Conservation (phyloP, 92 coral and sea anemone genomes). For the Umimayanthus chanpuru region DNA sequence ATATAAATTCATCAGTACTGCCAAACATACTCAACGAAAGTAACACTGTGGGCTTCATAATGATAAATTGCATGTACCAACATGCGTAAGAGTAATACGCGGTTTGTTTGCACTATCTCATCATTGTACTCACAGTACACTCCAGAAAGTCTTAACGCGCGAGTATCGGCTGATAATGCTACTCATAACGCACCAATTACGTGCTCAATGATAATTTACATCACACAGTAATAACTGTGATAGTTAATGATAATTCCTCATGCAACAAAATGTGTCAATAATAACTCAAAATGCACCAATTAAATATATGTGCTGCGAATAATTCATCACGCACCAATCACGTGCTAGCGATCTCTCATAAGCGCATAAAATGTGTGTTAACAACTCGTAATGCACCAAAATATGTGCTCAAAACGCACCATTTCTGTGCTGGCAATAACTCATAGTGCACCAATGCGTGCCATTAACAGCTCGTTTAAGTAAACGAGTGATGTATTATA, state of each 20-base stretch:
- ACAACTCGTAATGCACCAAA: background rate
- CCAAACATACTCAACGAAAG: constrained; percentile 2
- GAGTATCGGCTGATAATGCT: constrained; percentile 9
- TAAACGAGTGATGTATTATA: constrained; percentile 28
- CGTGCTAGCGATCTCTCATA: constrained; percentile 7
- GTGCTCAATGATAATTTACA: background rate
- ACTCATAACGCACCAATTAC: constrained; percentile 35
- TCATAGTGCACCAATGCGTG: background rate
- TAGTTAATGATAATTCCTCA: constrained; percentile 13
- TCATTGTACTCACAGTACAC: too few relatives aligned
- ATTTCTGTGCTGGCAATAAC: background rate
- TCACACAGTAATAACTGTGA: background rate
- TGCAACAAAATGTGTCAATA: constrained; percentile 10
- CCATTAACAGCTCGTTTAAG: background rate
- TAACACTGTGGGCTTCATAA: constrained; percentile 19
- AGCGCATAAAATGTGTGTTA: too few relatives aligned
- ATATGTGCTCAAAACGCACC: too few relatives aligned
- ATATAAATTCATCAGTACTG: constrained; percentile 13
- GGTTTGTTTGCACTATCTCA: too few relatives aligned
- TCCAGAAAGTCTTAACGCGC: too few relatives aligned
- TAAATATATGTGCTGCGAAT: background rate
- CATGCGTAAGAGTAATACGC: background rate
- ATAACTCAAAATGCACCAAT: constrained; percentile 13
- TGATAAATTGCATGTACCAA: background rate
- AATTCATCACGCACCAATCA: constrained; percentile 10